Percentiles rank a stretch among this genome's conserved stretches.
phyloP scores from a whole-genome alignment of 2,888 invertebrate genomes.

The Ophion obscuratus region DNA sequence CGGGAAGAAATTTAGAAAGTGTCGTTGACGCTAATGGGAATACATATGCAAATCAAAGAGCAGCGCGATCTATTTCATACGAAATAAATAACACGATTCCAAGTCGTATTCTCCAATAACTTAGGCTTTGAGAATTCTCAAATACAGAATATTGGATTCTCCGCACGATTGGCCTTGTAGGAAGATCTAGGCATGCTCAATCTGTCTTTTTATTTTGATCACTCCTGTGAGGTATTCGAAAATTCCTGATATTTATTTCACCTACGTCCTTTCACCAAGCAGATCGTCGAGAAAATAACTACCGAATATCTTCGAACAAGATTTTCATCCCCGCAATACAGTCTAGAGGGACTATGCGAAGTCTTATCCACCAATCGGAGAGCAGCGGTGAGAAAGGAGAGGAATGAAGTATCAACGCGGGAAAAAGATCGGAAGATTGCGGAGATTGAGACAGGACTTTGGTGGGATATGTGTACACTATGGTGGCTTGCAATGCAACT shows the following conservation, averaged over 20 bases:
- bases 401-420: slow-evolving; percentile 5
- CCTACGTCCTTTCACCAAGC: too few species aligned
- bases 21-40: not conserved
- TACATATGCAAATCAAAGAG: not conserved
- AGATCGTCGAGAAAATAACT: too few species aligned
- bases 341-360: not conserved
- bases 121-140: too few species aligned
- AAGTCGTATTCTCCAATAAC: too few species aligned
- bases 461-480: not conserved
- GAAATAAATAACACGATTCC: not conserved
- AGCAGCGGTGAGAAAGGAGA: not conserved
- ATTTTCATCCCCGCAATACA: not conserved
- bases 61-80: not conserved
- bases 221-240: too few species aligned
- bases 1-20: not conserved
- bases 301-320: not conserved
- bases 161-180: too few species aligned
- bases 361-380: slow-evolving; percentile 3
- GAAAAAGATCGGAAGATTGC: slow-evolving; percentile 28
- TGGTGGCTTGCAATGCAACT: slow-evolving; percentile 20
- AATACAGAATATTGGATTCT: too few species aligned
- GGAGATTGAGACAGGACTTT: slow-evolving; percentile 32
- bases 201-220: too few species aligned
- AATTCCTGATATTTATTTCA: too few species aligned
- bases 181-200: too few species aligned